Evolutionary conservation across 2,797 vertebrate genomes (phyloP).

Genomic region (Notolabrus celidotus): DNA sequence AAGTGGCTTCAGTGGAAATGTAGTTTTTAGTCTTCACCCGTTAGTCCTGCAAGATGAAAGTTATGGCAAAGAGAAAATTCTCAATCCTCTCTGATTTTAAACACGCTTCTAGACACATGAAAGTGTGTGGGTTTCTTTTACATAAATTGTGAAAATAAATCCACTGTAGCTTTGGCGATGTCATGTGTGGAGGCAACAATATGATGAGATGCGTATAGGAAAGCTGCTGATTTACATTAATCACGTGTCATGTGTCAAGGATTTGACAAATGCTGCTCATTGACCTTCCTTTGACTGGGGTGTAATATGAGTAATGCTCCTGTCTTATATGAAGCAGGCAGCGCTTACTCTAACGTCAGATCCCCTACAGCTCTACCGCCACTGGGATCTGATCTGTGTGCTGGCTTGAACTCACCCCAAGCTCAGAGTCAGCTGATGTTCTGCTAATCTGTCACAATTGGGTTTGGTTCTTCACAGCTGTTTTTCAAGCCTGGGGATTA

Average conservation of each 20-base stretch:
- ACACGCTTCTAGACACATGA: neutral
- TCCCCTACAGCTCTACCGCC: slow-evolving; percentile 22
- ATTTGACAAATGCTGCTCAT: slow-evolving; percentile 45
- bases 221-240: slow-evolving; percentile 44
- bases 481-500: slow-evolving; percentile 57
- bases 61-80: neutral
- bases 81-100: neutral
- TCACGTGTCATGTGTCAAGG: slow-evolving; percentile 37
- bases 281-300: slow-evolving; percentile 55
- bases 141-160: slow-evolving; percentile 21
- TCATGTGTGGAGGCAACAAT: slow-evolving; percentile 11
- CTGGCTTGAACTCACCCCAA: slow-evolving; percentile 46
- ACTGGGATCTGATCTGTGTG: slow-evolving; percentile 23
- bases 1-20: neutral
- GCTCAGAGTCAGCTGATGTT: slow-evolving; percentile 54
- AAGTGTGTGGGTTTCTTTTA: neutral
- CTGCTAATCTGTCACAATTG: slow-evolving; percentile 71
- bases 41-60: neutral
- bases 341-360: slow-evolving; percentile 33
- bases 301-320: slow-evolving; percentile 43
- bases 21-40: neutral
- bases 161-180: neutral
- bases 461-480: slow-evolving; percentile 68
- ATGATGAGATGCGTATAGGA: slow-evolving; percentile 6
- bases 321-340: slow-evolving; percentile 38